phyloP scores from a whole-genome alignment of 2,113 vertebrate species.

The Acrocephalus kingi region DNA sequence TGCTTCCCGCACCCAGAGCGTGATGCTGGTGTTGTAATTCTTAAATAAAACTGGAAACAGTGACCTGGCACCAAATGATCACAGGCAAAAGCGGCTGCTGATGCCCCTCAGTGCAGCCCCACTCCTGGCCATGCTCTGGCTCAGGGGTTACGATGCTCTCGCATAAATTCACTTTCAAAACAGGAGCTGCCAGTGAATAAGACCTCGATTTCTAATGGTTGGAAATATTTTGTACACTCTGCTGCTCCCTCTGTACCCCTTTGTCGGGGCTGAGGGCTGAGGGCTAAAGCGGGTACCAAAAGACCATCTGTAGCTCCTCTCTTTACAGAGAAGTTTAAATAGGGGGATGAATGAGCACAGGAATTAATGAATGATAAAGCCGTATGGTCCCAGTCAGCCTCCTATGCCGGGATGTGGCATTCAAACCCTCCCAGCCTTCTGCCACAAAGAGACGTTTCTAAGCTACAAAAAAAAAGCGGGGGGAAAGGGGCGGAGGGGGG shows the following conservation, averaged over 20 bases:
- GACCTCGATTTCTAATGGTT: conserved; percentile 44
- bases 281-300: conserved; percentile 67
- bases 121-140: neutral
- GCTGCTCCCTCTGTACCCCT: conserved; percentile 59
- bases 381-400: conserved; percentile 64
- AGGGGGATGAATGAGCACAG: conserved; percentile 72
- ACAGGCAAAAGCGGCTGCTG: neutral
- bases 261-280: conserved; percentile 64
- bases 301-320: conserved; percentile 71
- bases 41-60: neutral
- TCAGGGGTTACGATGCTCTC: neutral
- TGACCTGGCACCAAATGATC: neutral
- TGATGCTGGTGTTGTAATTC: neutral
- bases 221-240: conserved; percentile 65
- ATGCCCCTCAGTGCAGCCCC: neutral
- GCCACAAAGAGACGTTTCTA: conserved; percentile 60
- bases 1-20: neutral
- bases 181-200: conserved; percentile 11
- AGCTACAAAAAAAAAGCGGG: conserved; percentile 14
- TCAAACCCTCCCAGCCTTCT: conserved; percentile 63
- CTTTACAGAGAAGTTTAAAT: conserved; percentile 74
- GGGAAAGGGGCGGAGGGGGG: neutral
- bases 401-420: conserved; percentile 45
- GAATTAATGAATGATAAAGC: conserved; percentile 76
- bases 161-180: conserved; percentile 10